phyloP scores from a whole-genome alignment of 2,113 vertebrate species.

The Oenanthe melanoleuca region DNA sequence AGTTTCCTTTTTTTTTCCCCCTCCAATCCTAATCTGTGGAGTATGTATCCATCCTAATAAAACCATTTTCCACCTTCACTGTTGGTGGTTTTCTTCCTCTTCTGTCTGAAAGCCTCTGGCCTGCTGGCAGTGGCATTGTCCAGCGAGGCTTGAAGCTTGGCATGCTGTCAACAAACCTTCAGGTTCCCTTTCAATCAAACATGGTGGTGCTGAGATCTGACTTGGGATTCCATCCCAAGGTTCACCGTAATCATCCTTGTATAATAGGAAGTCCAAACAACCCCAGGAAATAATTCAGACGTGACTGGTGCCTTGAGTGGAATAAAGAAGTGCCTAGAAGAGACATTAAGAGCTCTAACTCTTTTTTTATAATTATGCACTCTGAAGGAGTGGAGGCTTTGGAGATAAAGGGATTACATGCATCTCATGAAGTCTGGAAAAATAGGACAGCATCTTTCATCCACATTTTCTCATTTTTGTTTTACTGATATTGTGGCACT shows the following conservation, averaged over 20 bases:
- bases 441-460: background rate
- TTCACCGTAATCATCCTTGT: conserved; percentile 7
- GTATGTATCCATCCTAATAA: background rate
- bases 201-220: background rate
- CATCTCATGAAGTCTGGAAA: background rate
- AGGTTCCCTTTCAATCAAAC: conserved; percentile 14
- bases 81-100: conserved; percentile 29
- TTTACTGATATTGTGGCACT: background rate
- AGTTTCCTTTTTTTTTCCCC: background rate
- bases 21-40: background rate
- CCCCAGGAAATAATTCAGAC: conserved; percentile 59
- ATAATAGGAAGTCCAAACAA: conserved; percentile 50
- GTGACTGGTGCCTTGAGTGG: background rate
- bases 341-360: conserved; percentile 3
- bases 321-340: conserved; percentile 22
- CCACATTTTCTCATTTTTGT: background rate
- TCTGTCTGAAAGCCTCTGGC: background rate
- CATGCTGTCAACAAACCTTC: background rate
- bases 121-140: conserved; percentile 36
- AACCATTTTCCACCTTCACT: background rate
- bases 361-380: background rate
- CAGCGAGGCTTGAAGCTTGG: background rate
- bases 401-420: conserved; percentile 38
- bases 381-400: background rate
- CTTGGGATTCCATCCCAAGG: conserved; percentile 49